Evolutionary conservation across 2,888 invertebrate species (phyloP), one percentile per base, ranked within the genome.

Genomic region (Yponomeuta malinellus): DNA sequence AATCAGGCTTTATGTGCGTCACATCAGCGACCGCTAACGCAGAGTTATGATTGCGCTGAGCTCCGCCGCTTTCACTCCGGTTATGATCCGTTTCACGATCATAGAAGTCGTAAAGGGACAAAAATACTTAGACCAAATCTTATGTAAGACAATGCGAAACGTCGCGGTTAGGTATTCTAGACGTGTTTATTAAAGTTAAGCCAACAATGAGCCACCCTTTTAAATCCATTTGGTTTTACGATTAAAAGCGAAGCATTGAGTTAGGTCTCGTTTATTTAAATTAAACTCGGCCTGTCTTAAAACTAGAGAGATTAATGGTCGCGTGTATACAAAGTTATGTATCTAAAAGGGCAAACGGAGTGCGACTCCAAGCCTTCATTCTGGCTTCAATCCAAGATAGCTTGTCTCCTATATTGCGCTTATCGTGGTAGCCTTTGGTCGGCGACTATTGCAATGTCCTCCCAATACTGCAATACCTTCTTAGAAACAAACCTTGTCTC

Each of bases 281-380:
- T 90, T 89, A 89, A 90, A 89, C 84, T 87, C 86, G 83, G 84
- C 82, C 84, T 89, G 87, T 89, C 89, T 68, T 59, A 85, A 86
- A 87, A 89, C 89, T 89, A 90, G 88, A 86, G 88, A 92, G 91
- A 92, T 91, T 90, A 90, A 92, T 89, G 90, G 88, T 88, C 88
- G 85, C 86, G 86, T 88, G 90, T 89, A 91, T 86, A 88, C 90
- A 84, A 85, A 91, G 90, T 89, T 90, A 90, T 89, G 91, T 89
- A 43, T 43, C 43, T 43, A 89, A 90, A 90, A 89, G 68, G 88
- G 87, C 87, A 87, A 89, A 88, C 86, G 87, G 88, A 87, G 89
- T 87, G 84, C 84, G 87, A 84, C 83, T 83, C 84, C 83, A 79
- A 80, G 83, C 83, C 81, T 82, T 83, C 85, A 29, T 84, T 85